These are phyloP conservation scores for Hermetia illucens DNA, from an alignment of 1,140 invertebrate species.

Conservation along the genomic window DNA sequence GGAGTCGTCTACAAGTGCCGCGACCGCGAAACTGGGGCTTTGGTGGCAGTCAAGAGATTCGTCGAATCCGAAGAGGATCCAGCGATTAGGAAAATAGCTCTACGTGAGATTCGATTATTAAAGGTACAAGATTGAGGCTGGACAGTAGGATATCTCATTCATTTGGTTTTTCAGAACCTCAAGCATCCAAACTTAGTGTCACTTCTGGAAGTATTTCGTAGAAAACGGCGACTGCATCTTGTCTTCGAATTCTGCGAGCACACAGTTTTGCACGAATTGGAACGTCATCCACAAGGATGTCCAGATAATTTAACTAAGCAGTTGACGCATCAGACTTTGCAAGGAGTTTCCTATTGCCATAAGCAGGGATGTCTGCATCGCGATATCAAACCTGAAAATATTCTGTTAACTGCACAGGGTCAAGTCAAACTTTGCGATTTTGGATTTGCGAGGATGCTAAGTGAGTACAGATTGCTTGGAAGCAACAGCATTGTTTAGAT, in stretches of 20 bases:
- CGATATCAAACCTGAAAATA: slow-evolving; percentile 98
- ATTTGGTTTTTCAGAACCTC: slow-evolving; percentile 84
- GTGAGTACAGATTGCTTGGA: slow-evolving; percentile 41
- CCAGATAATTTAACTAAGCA: slow-evolving; percentile 80
- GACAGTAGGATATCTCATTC: too few relatives aligned
- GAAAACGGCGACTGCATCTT: slow-evolving; percentile 90
- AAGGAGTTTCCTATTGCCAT: slow-evolving; percentile 93
- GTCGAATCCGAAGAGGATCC: slow-evolving; percentile 98
- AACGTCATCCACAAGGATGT: slow-evolving; percentile 73
- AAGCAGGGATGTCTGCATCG: slow-evolving; percentile 91
- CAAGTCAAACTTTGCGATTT: slow-evolving; percentile 98
- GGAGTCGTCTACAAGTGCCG: slow-evolving; percentile 98
- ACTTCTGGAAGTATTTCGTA: slow-evolving; percentile 92
- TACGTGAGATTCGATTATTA: slow-evolving; percentile 92
- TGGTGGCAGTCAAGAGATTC: slow-evolving; percentile 98
- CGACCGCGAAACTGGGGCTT: slow-evolving; percentile 85
- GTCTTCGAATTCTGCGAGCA: slow-evolving; percentile 99
- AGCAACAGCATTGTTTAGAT: neutral
- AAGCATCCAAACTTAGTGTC: slow-evolving; percentile 98
- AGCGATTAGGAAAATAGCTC: slow-evolving; percentile 93
- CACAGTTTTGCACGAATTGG: slow-evolving; percentile 91
- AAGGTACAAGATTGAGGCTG: too few relatives aligned
- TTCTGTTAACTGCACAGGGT: slow-evolving; percentile 84
- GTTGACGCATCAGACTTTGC: slow-evolving; percentile 89
- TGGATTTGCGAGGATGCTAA: slow-evolving; percentile 94